phyloP scores from a whole-genome alignment of 2,888 invertebrate species.

The Trichopria drosophilae region DNA sequence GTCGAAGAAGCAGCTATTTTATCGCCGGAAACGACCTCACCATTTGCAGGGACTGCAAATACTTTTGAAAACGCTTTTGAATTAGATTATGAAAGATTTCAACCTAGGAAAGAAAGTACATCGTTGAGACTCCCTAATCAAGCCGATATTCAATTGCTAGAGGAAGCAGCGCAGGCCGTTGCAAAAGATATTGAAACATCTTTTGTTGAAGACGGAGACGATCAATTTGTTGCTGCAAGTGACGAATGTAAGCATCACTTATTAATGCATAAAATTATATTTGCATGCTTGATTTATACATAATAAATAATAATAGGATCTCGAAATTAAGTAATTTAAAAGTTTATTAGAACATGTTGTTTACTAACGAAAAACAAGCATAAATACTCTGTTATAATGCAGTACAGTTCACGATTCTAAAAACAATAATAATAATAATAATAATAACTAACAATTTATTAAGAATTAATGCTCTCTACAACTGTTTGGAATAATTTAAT shows the following conservation, averaged over 20 bases:
- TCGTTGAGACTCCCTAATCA: constrained; percentile 28
- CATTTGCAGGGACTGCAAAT: too few species aligned
- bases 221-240: constrained; percentile 45
- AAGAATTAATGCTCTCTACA: too few species aligned
- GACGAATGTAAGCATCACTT: constrained; percentile 43
- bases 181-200: constrained; percentile 47
- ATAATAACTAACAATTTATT: too few species aligned
- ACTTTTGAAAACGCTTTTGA: too few species aligned
- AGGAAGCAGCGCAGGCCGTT: constrained; percentile 43
- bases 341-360: too few species aligned
- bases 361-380: too few species aligned
- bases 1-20: background rate
- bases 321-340: too few species aligned
- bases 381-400: too few species aligned
- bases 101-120: constrained; percentile 46
- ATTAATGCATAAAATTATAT: background rate
- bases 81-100: constrained; percentile 42
- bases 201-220: constrained; percentile 43
- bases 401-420: too few species aligned
- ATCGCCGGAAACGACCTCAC: too few species aligned
- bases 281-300: background rate
- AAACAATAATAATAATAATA: too few species aligned
- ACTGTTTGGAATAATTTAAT: too few species aligned
- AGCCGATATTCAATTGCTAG: constrained; percentile 37
- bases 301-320: background rate